Evolutionary conservation across 1,140 invertebrate genomes (phyloP), one percentile per base, ranked within the genome.

Genomic region (Riptortus pedestris): DNA sequence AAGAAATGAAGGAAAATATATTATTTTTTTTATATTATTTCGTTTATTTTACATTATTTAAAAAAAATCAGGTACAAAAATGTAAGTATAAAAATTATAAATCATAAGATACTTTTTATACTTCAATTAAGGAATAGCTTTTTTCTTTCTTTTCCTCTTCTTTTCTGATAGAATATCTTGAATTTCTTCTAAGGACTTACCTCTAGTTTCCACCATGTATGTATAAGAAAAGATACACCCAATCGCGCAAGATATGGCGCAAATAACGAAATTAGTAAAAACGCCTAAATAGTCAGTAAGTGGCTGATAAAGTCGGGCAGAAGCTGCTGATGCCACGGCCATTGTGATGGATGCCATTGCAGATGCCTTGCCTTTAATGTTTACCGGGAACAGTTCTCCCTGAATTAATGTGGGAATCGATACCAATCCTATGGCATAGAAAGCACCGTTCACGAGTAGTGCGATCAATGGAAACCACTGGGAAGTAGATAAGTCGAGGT

Each of bases 131-230:
- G n/a, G n/a, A n/a, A 38, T 38, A 38, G 5, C 14, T 38, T 38
- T 55, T 24, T 55, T 55, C 22, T 55, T 51, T 22, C 22, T 55
- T 14, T 26, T 55, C 26, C 51, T 55, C 24, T 55, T 55, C 51
- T 55, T 61, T 43, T 43, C 20, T 20, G 60, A 18, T 0, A 60
- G 38, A 26, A 60, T 7, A 14, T 48, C 76, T 69, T 86, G 84
- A 26, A 91, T 90, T 75, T 91, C 79, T 67, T 86, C 80, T 31
- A 90, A 77, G 58, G 80, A 83, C 74, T 87, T 85, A 12, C 86
- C 86, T 75, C 89, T 90, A 0, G 90, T 92, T 75, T 92, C 89
- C 0, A 88, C 86, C 16, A 91, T 78, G 63, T 84, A 77, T 57
- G 75, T 78, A 24, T 85, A 74, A 0, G 81, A 78, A 70, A 84